These are phyloP conservation scores for Pygoscelis adeliae DNA, from an alignment of 2,113 vertebrate species.

Conservation along the genomic window DNA sequence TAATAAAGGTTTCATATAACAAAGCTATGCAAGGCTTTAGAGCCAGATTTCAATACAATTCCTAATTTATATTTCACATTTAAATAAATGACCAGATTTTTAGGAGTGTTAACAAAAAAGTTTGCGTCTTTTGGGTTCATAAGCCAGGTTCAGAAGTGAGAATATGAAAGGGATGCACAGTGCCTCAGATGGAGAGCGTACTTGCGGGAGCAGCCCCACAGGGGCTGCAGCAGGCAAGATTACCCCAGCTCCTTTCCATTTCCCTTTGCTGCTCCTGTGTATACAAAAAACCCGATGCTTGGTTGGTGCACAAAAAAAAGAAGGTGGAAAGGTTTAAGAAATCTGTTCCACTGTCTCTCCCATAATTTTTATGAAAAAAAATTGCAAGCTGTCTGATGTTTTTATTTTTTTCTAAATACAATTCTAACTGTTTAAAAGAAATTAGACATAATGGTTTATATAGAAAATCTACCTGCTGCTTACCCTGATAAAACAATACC, in stretches of 20 bases:
- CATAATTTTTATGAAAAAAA: background rate
- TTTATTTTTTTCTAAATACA: background rate
- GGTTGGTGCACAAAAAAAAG: background rate
- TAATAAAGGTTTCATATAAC: slow-evolving; percentile 50
- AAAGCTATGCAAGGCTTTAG: background rate
- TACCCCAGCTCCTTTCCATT: background rate
- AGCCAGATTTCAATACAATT: background rate
- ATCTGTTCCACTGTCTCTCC: background rate
- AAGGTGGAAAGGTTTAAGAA: background rate
- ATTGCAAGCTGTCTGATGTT: background rate
- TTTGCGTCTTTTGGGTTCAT: background rate
- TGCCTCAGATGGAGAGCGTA: background rate
- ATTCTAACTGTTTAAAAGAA: background rate
- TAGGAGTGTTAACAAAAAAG: background rate
- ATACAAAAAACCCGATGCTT: accelerated
- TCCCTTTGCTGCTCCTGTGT: background rate
- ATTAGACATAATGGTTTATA: background rate
- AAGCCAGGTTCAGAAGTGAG: background rate
- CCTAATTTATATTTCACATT: slow-evolving; percentile 37
- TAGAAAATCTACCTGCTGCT: background rate
- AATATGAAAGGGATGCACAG: accelerated
- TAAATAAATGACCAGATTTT: slow-evolving; percentile 32
- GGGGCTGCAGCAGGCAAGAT: background rate
- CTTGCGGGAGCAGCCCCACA: background rate
- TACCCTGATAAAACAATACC: background rate